Percentiles rank a stretch among this genome's conserved stretches.
Evolutionary conservation across 2,888 invertebrate genomes (phyloP).

Genomic region (Apamea sordens): DNA sequence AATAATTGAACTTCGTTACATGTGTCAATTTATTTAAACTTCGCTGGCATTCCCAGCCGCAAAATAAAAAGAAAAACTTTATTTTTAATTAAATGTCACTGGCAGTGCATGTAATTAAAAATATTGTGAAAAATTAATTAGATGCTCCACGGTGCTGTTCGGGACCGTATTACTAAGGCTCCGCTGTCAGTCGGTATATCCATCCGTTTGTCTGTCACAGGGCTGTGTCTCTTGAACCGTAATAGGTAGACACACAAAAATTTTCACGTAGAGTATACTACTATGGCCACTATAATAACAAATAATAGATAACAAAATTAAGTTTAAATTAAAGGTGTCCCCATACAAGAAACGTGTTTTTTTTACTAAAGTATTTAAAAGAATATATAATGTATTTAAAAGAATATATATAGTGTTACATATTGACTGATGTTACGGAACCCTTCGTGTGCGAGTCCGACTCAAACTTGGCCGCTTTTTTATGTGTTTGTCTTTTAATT

Average conservation of each 20-base stretch:
- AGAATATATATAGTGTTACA: not conserved
- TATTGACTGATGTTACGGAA: not conserved
- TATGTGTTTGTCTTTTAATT: conserved; percentile 4
- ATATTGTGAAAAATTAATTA: conserved; percentile 49
- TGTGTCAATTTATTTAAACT: conserved; percentile 17
- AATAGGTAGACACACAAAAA: not conserved
- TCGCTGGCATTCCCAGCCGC: not conserved
- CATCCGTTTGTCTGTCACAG: not conserved
- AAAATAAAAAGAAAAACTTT: conserved; percentile 20
- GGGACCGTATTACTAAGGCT: not conserved
- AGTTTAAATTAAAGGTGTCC: not conserved
- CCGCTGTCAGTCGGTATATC: not conserved
- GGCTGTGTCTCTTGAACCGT: not conserved
- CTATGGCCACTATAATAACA: not conserved
- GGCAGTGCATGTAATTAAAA: conserved; percentile 45
- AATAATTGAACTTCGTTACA: conserved; percentile 11
- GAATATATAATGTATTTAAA: not conserved
- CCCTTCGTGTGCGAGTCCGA: not conserved
- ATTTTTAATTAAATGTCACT: conserved; percentile 45
- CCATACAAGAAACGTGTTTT: not conserved
- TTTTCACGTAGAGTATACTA: not conserved
- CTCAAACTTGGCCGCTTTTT: not conserved
- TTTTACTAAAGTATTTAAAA: not conserved
- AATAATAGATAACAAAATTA: not conserved
- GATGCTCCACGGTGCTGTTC: conserved; percentile 8